Base-by-base conservation (phyloP, 2,113 vertebrate genomes). In the Pteruthius melanotis region DNA sequence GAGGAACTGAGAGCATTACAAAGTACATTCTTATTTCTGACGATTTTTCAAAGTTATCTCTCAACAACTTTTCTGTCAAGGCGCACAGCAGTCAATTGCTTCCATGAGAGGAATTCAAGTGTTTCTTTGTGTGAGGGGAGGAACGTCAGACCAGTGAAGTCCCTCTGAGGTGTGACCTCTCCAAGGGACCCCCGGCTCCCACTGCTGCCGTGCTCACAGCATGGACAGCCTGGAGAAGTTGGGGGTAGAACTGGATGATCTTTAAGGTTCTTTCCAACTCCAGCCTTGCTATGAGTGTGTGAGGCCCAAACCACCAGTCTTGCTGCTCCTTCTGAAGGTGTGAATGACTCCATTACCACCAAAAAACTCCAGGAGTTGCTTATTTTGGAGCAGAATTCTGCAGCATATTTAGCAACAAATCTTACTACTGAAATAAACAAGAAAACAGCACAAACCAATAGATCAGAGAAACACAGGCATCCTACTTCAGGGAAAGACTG, bases 1-100 rank as follows among this genome's bases (percentile, higher is more conserved):
- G 78, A 83, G 92, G 76, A 93, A 89, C 40, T 28, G 47, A 77
- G 59, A 75, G 42, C 7, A 49, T 47, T 91, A 53, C 21, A 40
- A 84, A 94, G 44, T 28, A 54, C 40, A 17, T 49, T 75, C 35
- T 31, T 59, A 69, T 71, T 94, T 91, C 74, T 81, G 66, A 65
- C 28, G 72, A 68, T 61, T 96, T 87, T 83, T 81, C 19, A 33
- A 71, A 93, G 78, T 60, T 90, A 54, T 49, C 87, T 81, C 52
- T 49, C 61, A 74, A 49, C 70, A 72, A 40, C 33, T 61, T 83
- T 76, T 52, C 30, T 44, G 50, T 22, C 40, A 53, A 11, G 9
- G 56, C 21, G 17, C 28, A 53, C 4, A 2, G 49, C 52, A 49
- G 11, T 19, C 56, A 61, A 4, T 1, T 22, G 35, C 37, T 65